These are phyloP conservation scores for Clavelina lepadiformis DNA, from an alignment of 23 tunicate species.

Conservation along the genomic window DNA sequence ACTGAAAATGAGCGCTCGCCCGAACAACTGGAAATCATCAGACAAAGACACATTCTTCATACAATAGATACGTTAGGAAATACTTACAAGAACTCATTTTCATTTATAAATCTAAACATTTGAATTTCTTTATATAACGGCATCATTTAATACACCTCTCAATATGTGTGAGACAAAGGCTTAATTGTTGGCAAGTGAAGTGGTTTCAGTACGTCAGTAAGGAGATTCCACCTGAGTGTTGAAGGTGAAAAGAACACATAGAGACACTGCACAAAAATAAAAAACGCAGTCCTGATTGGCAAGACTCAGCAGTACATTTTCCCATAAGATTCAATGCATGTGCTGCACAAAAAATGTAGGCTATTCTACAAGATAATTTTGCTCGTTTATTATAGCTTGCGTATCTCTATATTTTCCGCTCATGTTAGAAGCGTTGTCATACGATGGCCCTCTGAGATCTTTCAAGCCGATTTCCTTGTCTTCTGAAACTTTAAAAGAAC, in stretches of 20 bases:
- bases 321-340: constrained; percentile 2
- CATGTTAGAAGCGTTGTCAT: constrained; percentile 38
- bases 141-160: constrained; percentile 7
- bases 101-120: too few relatives aligned
- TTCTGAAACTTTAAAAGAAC: constrained; percentile 11
- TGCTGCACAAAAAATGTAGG: constrained; percentile 18
- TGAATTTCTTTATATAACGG: too few relatives aligned
- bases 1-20: too few relatives aligned
- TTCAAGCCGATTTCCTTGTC: constrained; percentile 17
- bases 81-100: too few relatives aligned
- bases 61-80: too few relatives aligned
- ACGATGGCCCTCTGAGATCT: constrained; percentile 22
- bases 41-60: too few relatives aligned
- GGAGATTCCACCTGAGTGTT: constrained; percentile 21
- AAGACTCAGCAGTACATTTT: constrained; percentile 16
- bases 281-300: constrained; percentile 15
- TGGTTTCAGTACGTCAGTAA: constrained; percentile 6
- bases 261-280: constrained; percentile 6
- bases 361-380: constrained; percentile 1
- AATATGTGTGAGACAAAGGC: constrained; percentile 13
- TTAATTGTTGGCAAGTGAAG: constrained; percentile 3
- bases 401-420: too few relatives aligned
- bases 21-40: too few relatives aligned
- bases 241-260: constrained; percentile 24
- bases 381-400: constrained; percentile 21